A percentile compares a stretch with the other conserved stretches of the same genome.
Conservation (phyloP, 1,140 invertebrate genomes). For the Meloidogyne floridensis region DNA sequence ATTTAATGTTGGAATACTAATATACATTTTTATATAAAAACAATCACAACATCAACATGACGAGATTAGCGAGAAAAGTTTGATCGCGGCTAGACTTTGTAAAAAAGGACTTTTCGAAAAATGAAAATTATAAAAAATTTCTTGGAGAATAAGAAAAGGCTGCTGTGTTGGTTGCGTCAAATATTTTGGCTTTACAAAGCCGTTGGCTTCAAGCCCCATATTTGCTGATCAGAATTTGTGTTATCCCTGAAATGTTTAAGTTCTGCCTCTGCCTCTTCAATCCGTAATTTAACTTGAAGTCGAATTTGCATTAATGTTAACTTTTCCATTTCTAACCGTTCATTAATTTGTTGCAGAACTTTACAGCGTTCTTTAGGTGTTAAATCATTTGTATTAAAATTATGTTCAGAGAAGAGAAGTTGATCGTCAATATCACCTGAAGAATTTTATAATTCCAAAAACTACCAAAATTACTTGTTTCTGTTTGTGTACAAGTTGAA, state of each 20-base stretch:
- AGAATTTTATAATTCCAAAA: not conserved
- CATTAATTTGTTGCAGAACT: slow-evolving; percentile 37
- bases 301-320: slow-evolving; percentile 43
- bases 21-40: not conserved
- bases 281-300: slow-evolving; percentile 45
- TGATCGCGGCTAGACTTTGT: no score
- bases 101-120: no score
- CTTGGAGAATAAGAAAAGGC: no score
- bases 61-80: not conserved
- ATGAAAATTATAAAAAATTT: no score
- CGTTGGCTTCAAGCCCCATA: not conserved
- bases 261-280: slow-evolving; percentile 39
- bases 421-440: slow-evolving; percentile 4
- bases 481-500: slow-evolving; percentile 9
- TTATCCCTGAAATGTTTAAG: not conserved
- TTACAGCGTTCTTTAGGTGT: slow-evolving; percentile 42
- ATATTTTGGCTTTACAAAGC: not conserved
- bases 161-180: no score
- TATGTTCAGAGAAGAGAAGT: not conserved
- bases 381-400: slow-evolving; percentile 16
- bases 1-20: not conserved
- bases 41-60: not conserved
- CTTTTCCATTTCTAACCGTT: slow-evolving; percentile 42
- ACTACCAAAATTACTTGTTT: not conserved
- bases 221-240: not conserved